Base-by-base conservation (phyloP, 2,113 vertebrate species). In the Muntiacus reevesi region DNA sequence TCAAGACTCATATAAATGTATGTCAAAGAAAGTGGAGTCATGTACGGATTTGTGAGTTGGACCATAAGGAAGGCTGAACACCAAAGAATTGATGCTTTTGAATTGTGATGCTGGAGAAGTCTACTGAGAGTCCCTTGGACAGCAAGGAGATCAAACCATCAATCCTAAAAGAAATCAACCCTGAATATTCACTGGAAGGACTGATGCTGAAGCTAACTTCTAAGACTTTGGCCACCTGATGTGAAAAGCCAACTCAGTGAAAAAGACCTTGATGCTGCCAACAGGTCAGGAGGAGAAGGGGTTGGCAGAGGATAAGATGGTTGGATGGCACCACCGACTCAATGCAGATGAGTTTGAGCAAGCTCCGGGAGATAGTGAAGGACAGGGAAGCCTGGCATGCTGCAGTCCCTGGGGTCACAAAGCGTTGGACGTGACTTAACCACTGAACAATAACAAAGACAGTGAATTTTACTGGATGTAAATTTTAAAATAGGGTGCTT, bases 401-500 rank as follows among this genome's bases (percentile, higher is more conserved):
- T 74, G 11, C 36, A 43, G 71, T 76, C 23, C 0, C 0, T 27
- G 36, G 5, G 36, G 23, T 76, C 71, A 40, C 23, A 76, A 43
- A 76, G 36, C 43, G 36, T 7, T 76, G 36, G 23, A 43, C 36
- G 7, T 43, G 23, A 76, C 71, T 74, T 74, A 74, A 25, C 36
- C n/a, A 74, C 71, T 76, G 71, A 76, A 76, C 21, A 23, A 71
- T 71, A 76, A 76, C 23, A 47, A 87, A 94, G 85, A 93, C 10
- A 89, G 8, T 10, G 62, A 79, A 52, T 92, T 88, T 95, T 43
- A 91, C 33, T 83, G 1, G 4, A 52, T 36, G 5, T 23, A 90
- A 52, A 64, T 43, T 71, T 60, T 2, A 36, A 87, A 59, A 85
- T 19, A 85, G 14, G 14, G 28, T 45, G 21, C 16, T n/a, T 55